These are phyloP conservation scores for Plestiodon gilberti DNA, from an alignment of 2,113 vertebrate species.

Conservation along the genomic window DNA sequence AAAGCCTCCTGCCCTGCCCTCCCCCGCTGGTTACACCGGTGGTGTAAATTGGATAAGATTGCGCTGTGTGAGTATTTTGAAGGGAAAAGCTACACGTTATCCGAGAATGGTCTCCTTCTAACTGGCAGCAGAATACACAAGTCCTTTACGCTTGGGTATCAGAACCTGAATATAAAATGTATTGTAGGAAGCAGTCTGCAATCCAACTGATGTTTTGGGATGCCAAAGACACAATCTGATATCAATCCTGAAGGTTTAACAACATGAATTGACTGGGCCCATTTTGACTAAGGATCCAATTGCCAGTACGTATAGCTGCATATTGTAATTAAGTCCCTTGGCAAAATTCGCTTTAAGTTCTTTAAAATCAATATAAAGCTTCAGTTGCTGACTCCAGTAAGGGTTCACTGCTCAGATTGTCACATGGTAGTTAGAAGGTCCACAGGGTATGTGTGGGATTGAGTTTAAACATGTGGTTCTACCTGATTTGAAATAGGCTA, in stretches of 20 bases:
- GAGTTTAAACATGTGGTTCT: slow-evolving; percentile 48
- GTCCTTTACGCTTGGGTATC: background rate
- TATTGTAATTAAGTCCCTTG: slow-evolving; percentile 41
- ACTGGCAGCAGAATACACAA: background rate
- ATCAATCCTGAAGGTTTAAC: background rate
- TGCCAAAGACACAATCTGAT: background rate
- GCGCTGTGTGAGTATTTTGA: background rate
- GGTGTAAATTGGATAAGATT: too few relatives aligned
- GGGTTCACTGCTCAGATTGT: slow-evolving; percentile 67
- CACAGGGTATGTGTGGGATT: slow-evolving; percentile 43
- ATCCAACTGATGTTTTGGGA: background rate
- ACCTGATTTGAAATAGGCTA: slow-evolving; percentile 42
- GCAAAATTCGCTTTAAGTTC: slow-evolving; percentile 50
- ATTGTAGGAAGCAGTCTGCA: background rate
- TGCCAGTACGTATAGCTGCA: background rate
- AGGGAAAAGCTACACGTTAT: background rate
- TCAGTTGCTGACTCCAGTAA: slow-evolving; percentile 36
- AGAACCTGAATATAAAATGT: background rate
- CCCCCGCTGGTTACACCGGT: too few relatives aligned
- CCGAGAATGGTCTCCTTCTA: background rate
- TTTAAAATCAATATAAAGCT: slow-evolving; percentile 61
- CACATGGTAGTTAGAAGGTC: slow-evolving; percentile 59
- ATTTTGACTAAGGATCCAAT: slow-evolving; percentile 12
- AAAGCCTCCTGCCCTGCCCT: too few relatives aligned
- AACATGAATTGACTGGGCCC: background rate